Evolutionary conservation across 2,888 invertebrate genomes (phyloP), one percentile per base, ranked within the genome.

Genomic region (Drosophila subsilvestris): DNA sequence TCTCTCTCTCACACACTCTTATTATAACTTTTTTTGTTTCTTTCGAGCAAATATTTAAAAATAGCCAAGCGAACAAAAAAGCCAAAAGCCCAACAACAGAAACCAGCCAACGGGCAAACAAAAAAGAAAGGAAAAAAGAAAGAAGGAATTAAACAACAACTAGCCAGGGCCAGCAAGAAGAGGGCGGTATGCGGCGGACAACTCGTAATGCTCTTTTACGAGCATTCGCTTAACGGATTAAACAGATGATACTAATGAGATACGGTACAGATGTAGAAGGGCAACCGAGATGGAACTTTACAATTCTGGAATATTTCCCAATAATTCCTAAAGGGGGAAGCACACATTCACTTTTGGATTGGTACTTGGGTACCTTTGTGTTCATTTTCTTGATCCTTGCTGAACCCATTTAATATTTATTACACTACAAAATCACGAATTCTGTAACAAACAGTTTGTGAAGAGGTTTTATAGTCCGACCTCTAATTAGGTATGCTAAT

Each of bases 11-110:
- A 6, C 43, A 50, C 32, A n/a, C 37, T 37, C 37, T 37, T 37
- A n/a, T 37, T 37, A 37, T 37, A 37, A 37, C 37, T 37, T 37
- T 62, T 63, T 63, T 75, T 80, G 76, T 78, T 80, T 75, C 74
- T 86, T 87, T 88, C 61, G 84, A 73, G 75, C 70, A 79, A 62
- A 62, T 45, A 76, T 88, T 85, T 85, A 88, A 79, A 85, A 85
- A 85, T 85, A 85, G 85, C 88, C 77, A 75, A 63, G 69, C 74
- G 72, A 66, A 79, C 22, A 71, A 37, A 37, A 37, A 37, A n/a
- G 37, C 73, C 67, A 54, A 67, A 59, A 70, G 48, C 58, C 54
- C 58, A 75, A 63, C 55, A 54, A 44, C 59, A 60, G 58, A 50
- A 74, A 56, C 51, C 70, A 71, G 72, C 65, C 67, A 67, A 79